Evolutionary conservation across 2,797 vertebrate genomes (phyloP), one percentile per base, ranked within the genome.

Genomic region (Microctenopoma lineatum): DNA sequence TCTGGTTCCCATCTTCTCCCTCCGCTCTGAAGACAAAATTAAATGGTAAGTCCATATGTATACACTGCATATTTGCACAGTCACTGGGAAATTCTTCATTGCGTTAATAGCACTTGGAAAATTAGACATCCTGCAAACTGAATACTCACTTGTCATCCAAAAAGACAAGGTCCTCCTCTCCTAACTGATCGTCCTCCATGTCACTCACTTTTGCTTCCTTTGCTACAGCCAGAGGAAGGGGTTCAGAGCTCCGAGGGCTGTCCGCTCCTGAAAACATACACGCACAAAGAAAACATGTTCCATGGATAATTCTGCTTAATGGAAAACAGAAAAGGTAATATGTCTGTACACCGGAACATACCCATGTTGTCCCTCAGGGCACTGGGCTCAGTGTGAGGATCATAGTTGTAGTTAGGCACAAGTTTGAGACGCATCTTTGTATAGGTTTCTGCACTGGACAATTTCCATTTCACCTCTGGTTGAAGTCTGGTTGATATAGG

Each of bases 141-240:
- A 4, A 50, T 26, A 84, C 97, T 97, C 84, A 99, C 97, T 91
- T 94, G 50, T 89, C 94, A 81, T 97, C 94, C 70, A 95, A 81
- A 8, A 94, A 91, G 0, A 95, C 89, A 4, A 98, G 87, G 57
- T 99, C 97, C 4, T 99, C 98, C 13, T 99, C 96, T 0, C 92
- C 96, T 27, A 99, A 85, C 74, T 97, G 96, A 86, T 99, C 97
- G 0, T 99, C 98, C 78, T 96, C 95, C 93, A 96, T 94, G 86
- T 97, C 93, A 11, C 95, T 97, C 44, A 99, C 97, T 91, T 97
- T 99, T 44, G 97, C 98, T 77, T 99, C 96, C 88, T 98, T 99
- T 72, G 96, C 96, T 48, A 99, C 96, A 15, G 96, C 95, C 1
- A 99, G 70, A 0, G 96, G 95, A 16, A 98, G 88, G 0, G 96